Conservation (phyloP, 2,797 vertebrate species). For the Anisognathus igniventris region DNA sequence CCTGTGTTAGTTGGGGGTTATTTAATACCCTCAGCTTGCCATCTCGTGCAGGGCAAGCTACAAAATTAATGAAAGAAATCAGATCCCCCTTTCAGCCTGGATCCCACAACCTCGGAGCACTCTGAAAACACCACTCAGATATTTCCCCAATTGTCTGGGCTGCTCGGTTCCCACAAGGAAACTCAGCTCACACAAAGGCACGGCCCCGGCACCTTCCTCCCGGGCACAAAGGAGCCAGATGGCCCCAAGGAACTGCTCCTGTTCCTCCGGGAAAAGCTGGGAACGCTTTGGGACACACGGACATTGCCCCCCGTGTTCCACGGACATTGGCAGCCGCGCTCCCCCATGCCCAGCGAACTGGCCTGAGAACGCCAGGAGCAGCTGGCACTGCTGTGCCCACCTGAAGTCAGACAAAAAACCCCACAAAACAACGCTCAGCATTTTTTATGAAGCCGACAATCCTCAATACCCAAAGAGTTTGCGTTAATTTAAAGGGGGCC, state of each 20-base stretch:
- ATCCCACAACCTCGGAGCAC: not conserved
- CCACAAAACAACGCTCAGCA: not conserved
- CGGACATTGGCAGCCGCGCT: not conserved
- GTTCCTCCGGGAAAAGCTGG: not conserved
- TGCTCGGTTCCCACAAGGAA: not conserved
- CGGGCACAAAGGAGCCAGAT: not conserved
- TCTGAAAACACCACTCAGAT: not conserved
- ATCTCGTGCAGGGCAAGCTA: not conserved
- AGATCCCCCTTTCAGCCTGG: not conserved
- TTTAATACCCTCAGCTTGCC: not conserved
- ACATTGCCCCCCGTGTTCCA: too few relatives aligned
- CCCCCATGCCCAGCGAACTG: not conserved
- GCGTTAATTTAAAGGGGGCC: not conserved
- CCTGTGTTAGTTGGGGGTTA: not conserved
- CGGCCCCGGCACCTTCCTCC: not conserved
- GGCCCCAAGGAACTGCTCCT: fast-evolving
- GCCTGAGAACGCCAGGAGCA: not conserved
- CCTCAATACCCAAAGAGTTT: not conserved
- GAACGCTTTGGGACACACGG: fast-evolving
- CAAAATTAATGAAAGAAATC: not conserved
- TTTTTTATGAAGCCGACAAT: fast-evolving
- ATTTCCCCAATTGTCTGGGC: not conserved
- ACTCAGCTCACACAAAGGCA: not conserved
- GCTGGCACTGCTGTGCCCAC: not conserved
- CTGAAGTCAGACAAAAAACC: not conserved